Conservation (phyloP, 2,113 vertebrate species). For the Macquaria ambigua region DNA sequence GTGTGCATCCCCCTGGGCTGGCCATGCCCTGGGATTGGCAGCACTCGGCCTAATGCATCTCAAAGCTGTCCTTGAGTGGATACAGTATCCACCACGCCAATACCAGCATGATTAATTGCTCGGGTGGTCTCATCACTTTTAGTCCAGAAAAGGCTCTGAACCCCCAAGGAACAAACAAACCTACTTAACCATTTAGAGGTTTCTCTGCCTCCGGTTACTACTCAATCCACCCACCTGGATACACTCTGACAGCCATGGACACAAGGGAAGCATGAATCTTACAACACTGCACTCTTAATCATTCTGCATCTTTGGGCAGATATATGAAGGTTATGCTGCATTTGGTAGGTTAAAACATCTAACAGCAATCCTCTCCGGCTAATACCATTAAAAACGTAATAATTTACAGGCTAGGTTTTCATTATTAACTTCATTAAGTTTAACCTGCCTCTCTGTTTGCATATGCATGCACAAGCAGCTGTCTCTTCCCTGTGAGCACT, state of each 20-base stretch:
- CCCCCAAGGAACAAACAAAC: slow-evolving; percentile 75
- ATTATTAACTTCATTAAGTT: slow-evolving; percentile 26
- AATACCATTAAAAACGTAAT: slow-evolving; percentile 8
- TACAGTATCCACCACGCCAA: slow-evolving; percentile 73
- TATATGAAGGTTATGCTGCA: slow-evolving; percentile 46
- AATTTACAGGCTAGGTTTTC: neutral
- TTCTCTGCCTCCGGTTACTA: slow-evolving; percentile 65
- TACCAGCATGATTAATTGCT: slow-evolving; percentile 79
- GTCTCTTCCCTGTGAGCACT: slow-evolving; percentile 29
- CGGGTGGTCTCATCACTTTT: slow-evolving; percentile 69
- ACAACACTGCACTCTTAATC: slow-evolving; percentile 53
- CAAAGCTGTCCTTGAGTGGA: slow-evolving; percentile 75
- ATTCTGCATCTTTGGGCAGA: slow-evolving; percentile 57
- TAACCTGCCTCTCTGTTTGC: neutral
- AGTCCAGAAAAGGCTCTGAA: slow-evolving; percentile 62
- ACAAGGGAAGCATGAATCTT: slow-evolving; percentile 58
- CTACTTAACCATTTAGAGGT: slow-evolving; percentile 77
- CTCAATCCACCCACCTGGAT: slow-evolving; percentile 76
- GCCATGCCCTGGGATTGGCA: slow-evolving; percentile 58
- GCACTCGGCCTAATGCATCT: slow-evolving; percentile 73
- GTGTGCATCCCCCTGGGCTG: slow-evolving; percentile 28
- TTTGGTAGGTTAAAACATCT: slow-evolving; percentile 40
- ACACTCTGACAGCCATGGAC: slow-evolving; percentile 56
- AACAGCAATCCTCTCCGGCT: slow-evolving; percentile 4
- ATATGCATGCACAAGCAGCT: slow-evolving; percentile 19